Base-by-base conservation (phyloP, 2,888 invertebrate genomes). In the Candidula unifasciata region DNA sequence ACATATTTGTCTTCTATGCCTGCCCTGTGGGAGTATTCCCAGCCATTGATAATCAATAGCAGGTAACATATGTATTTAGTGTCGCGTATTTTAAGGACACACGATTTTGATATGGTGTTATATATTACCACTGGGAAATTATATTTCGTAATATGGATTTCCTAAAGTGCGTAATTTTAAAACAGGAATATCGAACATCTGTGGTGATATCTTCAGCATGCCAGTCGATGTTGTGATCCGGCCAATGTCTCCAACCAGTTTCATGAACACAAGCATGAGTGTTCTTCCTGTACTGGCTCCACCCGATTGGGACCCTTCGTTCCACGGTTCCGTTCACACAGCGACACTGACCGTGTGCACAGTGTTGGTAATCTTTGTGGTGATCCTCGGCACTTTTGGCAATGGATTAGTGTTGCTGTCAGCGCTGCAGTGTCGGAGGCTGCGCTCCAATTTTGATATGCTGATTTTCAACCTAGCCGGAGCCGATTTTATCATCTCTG, bases 311-410 rank as follows among this genome's bases (percentile, higher is more conserved):
- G 86, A 85, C 27, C 83, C 85, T 16, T 85, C 86, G 24, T 88
- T 88, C 54, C 85, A 87, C 44, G 90, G 89, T 10, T 88, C 89
- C 24, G 90, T 91, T 10, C 91, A 91, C 84, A 90, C 90, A 27
- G 91, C 91, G 30, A 90, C 91, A 0, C 83, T 90, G n/a, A 90
- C 90, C 0, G 91, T 91, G 37, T 90, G 91, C 83, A 91, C 90
- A 5, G 91, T 91, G 30, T 87, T 91, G 30, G 89, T 89, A n/a
- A 88, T 90, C 1, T 90, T 91, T 79, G 91, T 91, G 24, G 85
- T 91, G 35, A 82, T 91, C 35, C 85, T 91, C 73, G 91, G 91
- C 18, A 89, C 90, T 52, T 87, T 90, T 16, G 91, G 91, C n/a
- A 91, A 91, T 86, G 89, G 89, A 16, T 85, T 90, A 52, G 90